phyloP scores from a whole-genome alignment of 2,888 invertebrate species.

The Tipula confusa region DNA sequence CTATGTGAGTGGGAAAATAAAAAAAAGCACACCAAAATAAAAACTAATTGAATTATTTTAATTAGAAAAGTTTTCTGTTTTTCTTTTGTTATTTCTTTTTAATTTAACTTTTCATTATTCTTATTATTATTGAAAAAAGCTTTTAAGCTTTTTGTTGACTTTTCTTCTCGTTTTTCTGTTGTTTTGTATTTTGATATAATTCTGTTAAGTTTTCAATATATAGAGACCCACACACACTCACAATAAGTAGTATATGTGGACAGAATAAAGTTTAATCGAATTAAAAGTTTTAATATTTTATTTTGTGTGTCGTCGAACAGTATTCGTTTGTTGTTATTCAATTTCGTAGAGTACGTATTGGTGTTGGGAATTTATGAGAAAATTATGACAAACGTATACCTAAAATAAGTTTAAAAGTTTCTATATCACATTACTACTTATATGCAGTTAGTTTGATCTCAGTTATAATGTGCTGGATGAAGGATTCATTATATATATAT shows the following conservation, averaged over 20 bases:
- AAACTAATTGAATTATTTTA: constrained; percentile 20
- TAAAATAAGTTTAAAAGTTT: no score
- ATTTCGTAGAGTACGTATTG: neutral
- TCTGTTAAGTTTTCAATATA: neutral
- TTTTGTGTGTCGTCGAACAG: neutral
- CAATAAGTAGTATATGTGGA: neutral
- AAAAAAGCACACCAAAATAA: neutral
- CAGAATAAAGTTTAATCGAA: constrained; percentile 12
- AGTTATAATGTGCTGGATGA: no score
- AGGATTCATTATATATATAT: no score
- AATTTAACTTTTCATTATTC: neutral
- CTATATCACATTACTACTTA: no score
- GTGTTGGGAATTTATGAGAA: no score
- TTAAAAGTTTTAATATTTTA: neutral
- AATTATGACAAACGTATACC: no score
- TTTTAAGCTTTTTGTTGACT: neutral
- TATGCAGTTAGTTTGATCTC: no score
- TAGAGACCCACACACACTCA: no score
- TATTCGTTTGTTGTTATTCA: no score
- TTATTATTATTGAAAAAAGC: neutral
- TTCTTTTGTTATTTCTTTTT: neutral
- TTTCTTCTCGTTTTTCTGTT: neutral
- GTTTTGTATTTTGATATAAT: neutral
- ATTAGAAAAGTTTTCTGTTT: constrained; percentile 15
- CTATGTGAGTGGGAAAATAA: neutral